These are phyloP conservation scores for Pionites leucogaster DNA, from an alignment of 2,113 vertebrate species.

Conservation along the genomic window DNA sequence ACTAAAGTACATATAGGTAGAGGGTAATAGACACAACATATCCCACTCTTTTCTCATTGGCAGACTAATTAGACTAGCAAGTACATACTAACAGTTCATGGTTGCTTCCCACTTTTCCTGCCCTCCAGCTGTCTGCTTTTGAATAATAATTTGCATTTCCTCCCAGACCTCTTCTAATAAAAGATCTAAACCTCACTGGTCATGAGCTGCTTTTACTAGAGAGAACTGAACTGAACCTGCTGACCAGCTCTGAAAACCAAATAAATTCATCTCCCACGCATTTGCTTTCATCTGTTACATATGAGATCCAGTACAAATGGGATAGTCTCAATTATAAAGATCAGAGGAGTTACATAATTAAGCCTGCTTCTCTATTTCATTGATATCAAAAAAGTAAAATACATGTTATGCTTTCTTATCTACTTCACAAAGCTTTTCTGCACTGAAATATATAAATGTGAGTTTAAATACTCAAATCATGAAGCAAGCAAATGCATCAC, in stretches of 20 bases:
- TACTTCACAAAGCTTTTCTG: not conserved
- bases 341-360: conserved; percentile 11
- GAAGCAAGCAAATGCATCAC: not conserved
- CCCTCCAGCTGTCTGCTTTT: conserved; percentile 37
- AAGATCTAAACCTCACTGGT: not conserved
- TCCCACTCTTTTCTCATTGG: not conserved
- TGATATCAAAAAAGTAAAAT: not conserved
- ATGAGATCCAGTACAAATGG: not conserved
- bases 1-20: not conserved
- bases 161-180: not conserved
- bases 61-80: not conserved
- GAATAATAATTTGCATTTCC: conserved; percentile 20
- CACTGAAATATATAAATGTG: not conserved
- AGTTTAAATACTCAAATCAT: not conserved
- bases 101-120: not conserved
- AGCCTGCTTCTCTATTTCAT: not conserved
- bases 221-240: not conserved
- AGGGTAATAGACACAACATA: not conserved
- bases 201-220: not conserved
- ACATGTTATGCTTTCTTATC: not conserved
- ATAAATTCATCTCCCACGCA: not conserved
- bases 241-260: conserved; percentile 24
- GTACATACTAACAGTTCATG: not conserved
- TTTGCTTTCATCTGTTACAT: conserved; percentile 7
- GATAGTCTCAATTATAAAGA: conserved; percentile 9